Conservation (phyloP, 2,797 vertebrate genomes). For the Microcaecilia unicolor region DNA sequence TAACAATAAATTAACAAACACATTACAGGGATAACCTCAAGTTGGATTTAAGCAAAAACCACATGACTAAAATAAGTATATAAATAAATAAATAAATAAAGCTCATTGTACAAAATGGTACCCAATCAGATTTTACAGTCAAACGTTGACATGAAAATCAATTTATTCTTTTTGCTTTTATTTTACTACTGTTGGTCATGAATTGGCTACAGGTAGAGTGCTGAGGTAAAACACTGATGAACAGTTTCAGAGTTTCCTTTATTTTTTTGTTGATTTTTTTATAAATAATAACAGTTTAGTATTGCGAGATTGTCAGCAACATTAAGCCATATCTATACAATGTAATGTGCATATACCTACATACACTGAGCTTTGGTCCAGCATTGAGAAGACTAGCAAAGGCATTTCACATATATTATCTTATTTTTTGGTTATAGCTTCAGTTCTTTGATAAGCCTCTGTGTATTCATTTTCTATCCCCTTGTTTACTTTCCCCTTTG, state of each 20-base stretch:
- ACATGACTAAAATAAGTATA: slow-evolving; percentile 68
- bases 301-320: slow-evolving; percentile 97
- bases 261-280: slow-evolving; percentile 51
- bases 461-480: slow-evolving; percentile 61
- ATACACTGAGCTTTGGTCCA: slow-evolving; percentile 97
- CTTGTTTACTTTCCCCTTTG: slow-evolving; percentile 45
- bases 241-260: slow-evolving; percentile 60
- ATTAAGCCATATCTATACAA: slow-evolving; percentile 93
- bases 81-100: too few species aligned
- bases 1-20: slow-evolving; percentile 56
- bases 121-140: slow-evolving; percentile 58
- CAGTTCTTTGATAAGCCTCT: slow-evolving; percentile 73
- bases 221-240: slow-evolving; percentile 85
- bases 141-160: slow-evolving; percentile 57
- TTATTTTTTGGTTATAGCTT: slow-evolving; percentile 98
- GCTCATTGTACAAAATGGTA: slow-evolving; percentile 58
- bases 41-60: slow-evolving; percentile 67
- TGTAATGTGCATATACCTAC: slow-evolving; percentile 98
- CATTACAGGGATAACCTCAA: slow-evolving; percentile 62
- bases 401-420: slow-evolving; percentile 71
- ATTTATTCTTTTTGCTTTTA: slow-evolving; percentile 39
- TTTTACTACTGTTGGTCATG: slow-evolving; percentile 56
- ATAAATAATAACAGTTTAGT: slow-evolving; percentile 73
- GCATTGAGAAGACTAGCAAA: slow-evolving; percentile 86
- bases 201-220: slow-evolving; percentile 72